phyloP scores from a whole-genome alignment of 2,113 vertebrate species.

The Colistium nudipinnis region DNA sequence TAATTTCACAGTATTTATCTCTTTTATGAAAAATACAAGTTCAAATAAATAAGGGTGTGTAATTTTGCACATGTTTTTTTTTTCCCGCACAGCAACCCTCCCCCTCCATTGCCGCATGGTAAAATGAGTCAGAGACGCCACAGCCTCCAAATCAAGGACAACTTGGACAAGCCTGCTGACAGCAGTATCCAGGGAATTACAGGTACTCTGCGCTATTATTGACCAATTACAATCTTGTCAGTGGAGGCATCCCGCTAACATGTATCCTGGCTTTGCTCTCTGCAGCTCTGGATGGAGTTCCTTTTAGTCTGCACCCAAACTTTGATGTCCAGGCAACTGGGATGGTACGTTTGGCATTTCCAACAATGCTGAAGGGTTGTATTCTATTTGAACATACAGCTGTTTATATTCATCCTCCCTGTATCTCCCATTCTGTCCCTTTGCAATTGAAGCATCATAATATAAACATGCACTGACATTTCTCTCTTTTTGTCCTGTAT shows the following conservation, averaged over 20 bases:
- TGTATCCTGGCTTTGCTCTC: background rate
- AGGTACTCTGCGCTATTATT: constrained; percentile 69
- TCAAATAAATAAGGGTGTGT: background rate
- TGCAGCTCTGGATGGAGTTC: constrained; percentile 89
- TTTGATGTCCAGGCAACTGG: constrained; percentile 73
- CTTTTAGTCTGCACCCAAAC: constrained; percentile 87
- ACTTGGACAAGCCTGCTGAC: constrained; percentile 75
- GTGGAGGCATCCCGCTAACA: background rate
- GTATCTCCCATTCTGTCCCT: background rate
- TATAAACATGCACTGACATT: background rate
- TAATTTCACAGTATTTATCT: background rate
- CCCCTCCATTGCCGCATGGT: constrained; percentile 28
- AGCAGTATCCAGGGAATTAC: constrained; percentile 83
- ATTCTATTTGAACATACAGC: background rate
- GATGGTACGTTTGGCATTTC: constrained; percentile 73
- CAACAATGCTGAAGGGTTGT: background rate
- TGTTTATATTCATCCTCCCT: background rate
- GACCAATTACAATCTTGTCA: background rate
- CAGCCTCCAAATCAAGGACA: constrained; percentile 60
- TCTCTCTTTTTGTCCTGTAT: constrained; percentile 1
- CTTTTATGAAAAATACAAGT: too few relatives aligned
- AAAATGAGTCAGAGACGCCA: constrained; percentile 73
- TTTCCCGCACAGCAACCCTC: constrained; percentile 65
- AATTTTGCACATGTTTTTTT: background rate
- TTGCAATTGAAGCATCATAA: background rate